phyloP scores from a whole-genome alignment of 2,888 invertebrate genomes.

The Agrotis puta region DNA sequence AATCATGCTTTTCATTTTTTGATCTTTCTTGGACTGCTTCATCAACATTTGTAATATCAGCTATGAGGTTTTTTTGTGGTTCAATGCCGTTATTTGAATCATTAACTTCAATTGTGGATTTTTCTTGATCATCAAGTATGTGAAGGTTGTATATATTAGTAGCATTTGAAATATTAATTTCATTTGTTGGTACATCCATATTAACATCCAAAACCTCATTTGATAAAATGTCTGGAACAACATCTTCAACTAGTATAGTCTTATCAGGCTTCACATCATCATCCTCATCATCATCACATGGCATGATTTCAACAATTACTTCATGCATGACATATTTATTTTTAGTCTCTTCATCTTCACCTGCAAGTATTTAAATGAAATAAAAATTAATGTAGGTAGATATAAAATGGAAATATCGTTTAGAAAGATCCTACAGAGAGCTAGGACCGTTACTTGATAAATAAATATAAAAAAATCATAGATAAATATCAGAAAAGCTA shows the following conservation, averaged over 20 bases:
- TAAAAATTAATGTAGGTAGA: background rate
- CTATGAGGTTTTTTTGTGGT: background rate
- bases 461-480: too few species aligned
- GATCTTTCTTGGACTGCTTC: background rate
- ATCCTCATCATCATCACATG: conserved; percentile 11
- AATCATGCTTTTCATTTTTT: background rate
- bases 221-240: background rate
- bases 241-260: background rate
- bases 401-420: background rate
- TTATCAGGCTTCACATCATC: conserved; percentile 15
- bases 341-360: conserved; percentile 2
- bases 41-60: background rate
- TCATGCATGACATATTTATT: conserved; percentile 35
- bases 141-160: too few species aligned
- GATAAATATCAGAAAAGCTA: too few species aligned
- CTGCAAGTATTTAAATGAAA: conserved; percentile 16
- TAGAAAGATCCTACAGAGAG: background rate
- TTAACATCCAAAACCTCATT: background rate
- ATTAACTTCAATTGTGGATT: background rate
- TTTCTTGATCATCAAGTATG: too few species aligned
- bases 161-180: conserved; percentile 1
- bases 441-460: background rate
- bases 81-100: background rate
- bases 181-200: background rate
- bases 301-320: conserved; percentile 32